Conservation (phyloP, 1,140 invertebrate species). For the Meloidogyne hapla region DNA sequence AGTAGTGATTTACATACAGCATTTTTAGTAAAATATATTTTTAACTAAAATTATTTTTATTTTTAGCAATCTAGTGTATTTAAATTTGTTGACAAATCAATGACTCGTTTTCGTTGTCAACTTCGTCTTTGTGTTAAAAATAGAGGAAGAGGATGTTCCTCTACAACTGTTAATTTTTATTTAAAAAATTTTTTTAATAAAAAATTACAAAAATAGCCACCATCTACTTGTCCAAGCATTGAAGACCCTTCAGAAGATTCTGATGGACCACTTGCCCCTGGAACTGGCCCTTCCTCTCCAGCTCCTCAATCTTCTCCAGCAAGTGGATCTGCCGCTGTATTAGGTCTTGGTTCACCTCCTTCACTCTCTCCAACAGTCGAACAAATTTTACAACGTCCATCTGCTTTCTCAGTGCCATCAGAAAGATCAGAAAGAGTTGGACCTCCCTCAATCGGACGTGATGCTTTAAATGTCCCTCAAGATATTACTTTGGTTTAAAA, state of each 20-base stretch:
- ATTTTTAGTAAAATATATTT: constrained; percentile 40
- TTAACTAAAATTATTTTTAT: neutral
- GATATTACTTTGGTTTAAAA: constrained; percentile 6
- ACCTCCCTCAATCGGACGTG: neutral
- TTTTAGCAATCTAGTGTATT: constrained; percentile 63
- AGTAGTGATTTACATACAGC: constrained; percentile 54
- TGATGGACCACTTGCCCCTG: constrained; percentile 5
- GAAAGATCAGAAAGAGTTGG: constrained; percentile 7
- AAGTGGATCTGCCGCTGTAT: constrained; percentile 10
- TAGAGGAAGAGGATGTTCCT: constrained; percentile 53
- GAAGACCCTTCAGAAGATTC: constrained; percentile 35
- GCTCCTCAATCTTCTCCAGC: neutral
- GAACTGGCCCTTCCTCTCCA: constrained; percentile 12
- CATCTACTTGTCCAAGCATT: constrained; percentile 47
- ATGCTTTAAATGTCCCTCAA: neutral
- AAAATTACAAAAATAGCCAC: constrained; percentile 50
- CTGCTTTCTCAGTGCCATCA: neutral
- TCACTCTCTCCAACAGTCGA: constrained; percentile 5
- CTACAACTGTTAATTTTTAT: constrained; percentile 48
- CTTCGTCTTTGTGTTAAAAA: constrained; percentile 62
- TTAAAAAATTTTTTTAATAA: neutral
- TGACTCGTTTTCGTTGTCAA: constrained; percentile 62
- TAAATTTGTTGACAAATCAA: constrained; percentile 64
- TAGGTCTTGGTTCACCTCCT: constrained; percentile 3
- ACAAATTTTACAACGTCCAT: constrained; percentile 9